Base-by-base conservation (phyloP, 2,888 invertebrate species). In the Adineta ricciae region DNA sequence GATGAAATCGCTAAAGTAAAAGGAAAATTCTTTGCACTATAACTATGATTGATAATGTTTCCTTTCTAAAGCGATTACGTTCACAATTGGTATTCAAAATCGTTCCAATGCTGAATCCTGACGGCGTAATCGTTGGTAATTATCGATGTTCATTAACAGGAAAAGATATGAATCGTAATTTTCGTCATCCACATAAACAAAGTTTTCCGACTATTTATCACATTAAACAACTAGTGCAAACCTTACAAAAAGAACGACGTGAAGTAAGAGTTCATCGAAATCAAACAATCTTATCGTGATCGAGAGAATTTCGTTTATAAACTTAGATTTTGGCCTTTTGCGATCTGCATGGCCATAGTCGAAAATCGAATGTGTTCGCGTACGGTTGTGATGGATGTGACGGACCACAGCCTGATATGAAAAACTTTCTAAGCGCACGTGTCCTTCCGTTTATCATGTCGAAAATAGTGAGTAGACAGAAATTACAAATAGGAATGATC, bases 31-130 rank as follows among this genome's bases (percentile, higher is more conserved):
- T 8, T 11, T 24, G 2, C 21, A 78, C 38, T 4, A n/a, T 32
- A 32, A 46, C 24, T 8, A 5, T 49, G n/a, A 52, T 52, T 32
- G 21, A n/a, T 72, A n/a, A n/a, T n/a, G n/a, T n/a, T n/a, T n/a
- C n/a, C n/a, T n/a, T 46, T 19, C 87, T 88, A 83, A 93, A 92
- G 95, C 91, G 95, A 89, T 91, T 97, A 86, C 92, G 96, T 85
- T 95, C 96, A 90, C 94, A 94, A 89, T 96, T 96, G 90, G 95
- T 97, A 88, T 97, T 97, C 90, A 97, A 97, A 92, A 91, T 97
- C 87, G 94, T 97, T 88, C 96, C 96, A 86, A 97, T 97, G 96
- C 91, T 97, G 86, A 97, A 97, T 91, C 96, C 96, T 83, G 96
- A 97, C 91, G 96, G 97, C 64, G 96, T 93, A 87, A 93, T 93